Conservation (phyloP, 2,888 invertebrate species). For the Ariolimax columbianus region DNA sequence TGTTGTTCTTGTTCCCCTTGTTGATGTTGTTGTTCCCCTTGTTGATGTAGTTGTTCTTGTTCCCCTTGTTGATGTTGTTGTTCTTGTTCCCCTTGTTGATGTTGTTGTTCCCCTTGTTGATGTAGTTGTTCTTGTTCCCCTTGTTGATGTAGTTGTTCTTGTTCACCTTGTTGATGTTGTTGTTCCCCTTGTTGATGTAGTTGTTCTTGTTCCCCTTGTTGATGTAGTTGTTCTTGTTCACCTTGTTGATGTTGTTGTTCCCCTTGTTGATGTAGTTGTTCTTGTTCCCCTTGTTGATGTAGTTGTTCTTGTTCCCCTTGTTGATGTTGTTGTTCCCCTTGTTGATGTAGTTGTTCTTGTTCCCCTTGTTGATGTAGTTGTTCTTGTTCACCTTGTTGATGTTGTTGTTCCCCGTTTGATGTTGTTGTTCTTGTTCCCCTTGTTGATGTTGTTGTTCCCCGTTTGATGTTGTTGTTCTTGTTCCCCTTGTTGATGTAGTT, state of each 20-base stretch:
- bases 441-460: background rate
- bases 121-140: background rate
- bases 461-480: background rate
- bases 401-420: too few relatives aligned
- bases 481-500: background rate
- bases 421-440: background rate
- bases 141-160: background rate
- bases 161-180: background rate
- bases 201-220: too few relatives aligned
- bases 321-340: too few relatives aligned
- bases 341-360: too few relatives aligned
- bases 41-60: background rate
- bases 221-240: too few relatives aligned
- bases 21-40: background rate
- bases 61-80: background rate
- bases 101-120: background rate
- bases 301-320: too few relatives aligned
- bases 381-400: too few relatives aligned
- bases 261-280: too few relatives aligned
- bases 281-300: too few relatives aligned
- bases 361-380: too few relatives aligned
- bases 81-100: background rate
- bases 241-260: too few relatives aligned
- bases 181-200: background rate
- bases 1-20: background rate